These are phyloP conservation scores for Xenopus tropicalis DNA, from an alignment of 2,113 vertebrate species.

Conservation along the genomic window DNA sequence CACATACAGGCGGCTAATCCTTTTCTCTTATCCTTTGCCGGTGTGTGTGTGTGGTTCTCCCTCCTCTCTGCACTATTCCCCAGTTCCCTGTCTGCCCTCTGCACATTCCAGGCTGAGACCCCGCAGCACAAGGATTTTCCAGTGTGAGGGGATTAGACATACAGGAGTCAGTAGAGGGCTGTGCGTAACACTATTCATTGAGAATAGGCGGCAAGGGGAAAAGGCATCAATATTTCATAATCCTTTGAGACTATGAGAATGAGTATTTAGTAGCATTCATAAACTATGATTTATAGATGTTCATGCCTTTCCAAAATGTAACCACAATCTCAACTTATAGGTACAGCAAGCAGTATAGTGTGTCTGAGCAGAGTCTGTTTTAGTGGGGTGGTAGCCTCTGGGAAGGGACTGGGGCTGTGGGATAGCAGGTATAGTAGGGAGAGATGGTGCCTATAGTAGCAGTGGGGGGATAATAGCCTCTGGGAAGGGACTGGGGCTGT, in stretches of 20 bases:
- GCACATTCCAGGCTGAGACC: slow-evolving; percentile 72
- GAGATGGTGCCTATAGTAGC: too few species aligned
- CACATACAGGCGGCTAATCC: slow-evolving; percentile 75
- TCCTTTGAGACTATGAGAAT: not conserved
- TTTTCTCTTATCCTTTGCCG: slow-evolving; percentile 67
- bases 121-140: slow-evolving; percentile 68
- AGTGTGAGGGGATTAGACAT: slow-evolving; percentile 74
- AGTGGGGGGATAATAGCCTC: too few species aligned
- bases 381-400: too few species aligned
- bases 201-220: slow-evolving; percentile 38
- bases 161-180: slow-evolving; percentile 68
- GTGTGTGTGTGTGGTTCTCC: slow-evolving; percentile 74
- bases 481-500: too few species aligned
- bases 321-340: too few species aligned
- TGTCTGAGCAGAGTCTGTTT: too few species aligned
- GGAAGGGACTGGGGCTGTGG: too few species aligned
- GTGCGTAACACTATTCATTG: slow-evolving; percentile 53
- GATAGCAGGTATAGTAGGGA: too few species aligned
- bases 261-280: too few species aligned
- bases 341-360: too few species aligned
- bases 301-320: too few species aligned
- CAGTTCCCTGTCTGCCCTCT: slow-evolving; percentile 66
- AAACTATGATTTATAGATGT: too few species aligned
- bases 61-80: slow-evolving; percentile 68
- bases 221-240: slow-evolving; percentile 10